Evolutionary conservation across 2,113 vertebrate genomes (phyloP).

Genomic region (Cyanocitta stelleri): DNA sequence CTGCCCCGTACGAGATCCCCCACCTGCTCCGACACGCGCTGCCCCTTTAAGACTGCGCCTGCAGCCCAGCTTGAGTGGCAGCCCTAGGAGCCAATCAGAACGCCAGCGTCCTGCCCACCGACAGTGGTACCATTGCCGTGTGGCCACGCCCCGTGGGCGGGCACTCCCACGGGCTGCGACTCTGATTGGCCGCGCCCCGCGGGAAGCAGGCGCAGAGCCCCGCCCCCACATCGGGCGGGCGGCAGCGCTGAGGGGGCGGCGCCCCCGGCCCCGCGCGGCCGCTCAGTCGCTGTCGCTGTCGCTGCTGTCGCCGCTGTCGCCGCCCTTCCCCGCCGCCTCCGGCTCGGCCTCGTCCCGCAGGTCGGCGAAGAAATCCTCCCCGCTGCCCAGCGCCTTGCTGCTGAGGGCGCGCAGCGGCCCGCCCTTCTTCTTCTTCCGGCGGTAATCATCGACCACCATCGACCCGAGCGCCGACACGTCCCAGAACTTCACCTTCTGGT

Average conservation of each 20-base stretch:
- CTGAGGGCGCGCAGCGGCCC: slow-evolving; percentile 80
- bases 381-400: slow-evolving; percentile 79
- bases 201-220: rapidly evolving
- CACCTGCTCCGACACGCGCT: background rate
- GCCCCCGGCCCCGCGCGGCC: background rate
- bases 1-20: background rate
- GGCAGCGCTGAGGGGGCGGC: background rate
- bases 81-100: background rate
- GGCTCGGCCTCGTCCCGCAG: slow-evolving; percentile 54
- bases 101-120: background rate
- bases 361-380: slow-evolving; percentile 84
- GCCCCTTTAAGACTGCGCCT: background rate
- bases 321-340: background rate
- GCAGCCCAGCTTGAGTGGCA: background rate
- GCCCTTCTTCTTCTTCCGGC: slow-evolving; percentile 85
- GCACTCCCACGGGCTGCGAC: rapidly evolving
- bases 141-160: rapidly evolving
- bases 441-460: slow-evolving; percentile 82
- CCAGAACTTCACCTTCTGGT: slow-evolving; percentile 95
- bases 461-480: slow-evolving; percentile 74
- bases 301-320: background rate
- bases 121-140: rapidly evolving
- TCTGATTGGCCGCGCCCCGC: background rate
- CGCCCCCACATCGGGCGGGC: background rate
- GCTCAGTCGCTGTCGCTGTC: slow-evolving; percentile 54